Conservation (phyloP, 2,113 vertebrate genomes). For the Brachionichthys hirsutus region DNA sequence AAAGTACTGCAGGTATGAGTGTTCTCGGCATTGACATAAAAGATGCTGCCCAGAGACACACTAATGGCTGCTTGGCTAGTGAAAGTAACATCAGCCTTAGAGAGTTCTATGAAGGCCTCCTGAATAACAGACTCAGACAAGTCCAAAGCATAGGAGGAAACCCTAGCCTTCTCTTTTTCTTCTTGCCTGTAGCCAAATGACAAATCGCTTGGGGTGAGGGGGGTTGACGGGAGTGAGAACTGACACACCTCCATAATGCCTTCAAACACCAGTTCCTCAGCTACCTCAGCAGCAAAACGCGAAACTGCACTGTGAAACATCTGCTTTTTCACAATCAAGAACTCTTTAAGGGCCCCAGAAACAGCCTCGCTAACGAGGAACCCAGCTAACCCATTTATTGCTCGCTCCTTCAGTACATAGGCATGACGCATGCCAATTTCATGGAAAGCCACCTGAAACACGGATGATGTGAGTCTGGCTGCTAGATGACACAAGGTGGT, state of each 20-base stretch:
- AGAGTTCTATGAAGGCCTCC: conserved; percentile 96
- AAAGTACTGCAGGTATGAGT: conserved; percentile 77
- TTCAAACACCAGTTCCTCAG: conserved; percentile 96
- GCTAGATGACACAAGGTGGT: conserved; percentile 92
- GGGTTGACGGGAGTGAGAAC: conserved; percentile 90
- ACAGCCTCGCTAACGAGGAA: conserved; percentile 92
- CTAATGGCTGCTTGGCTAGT: conserved; percentile 93
- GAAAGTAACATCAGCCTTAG: conserved; percentile 90
- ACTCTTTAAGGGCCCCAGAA: conserved; percentile 88
- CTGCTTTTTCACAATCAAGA: conserved; percentile 90
- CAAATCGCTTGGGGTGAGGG: conserved; percentile 75
- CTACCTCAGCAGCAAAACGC: conserved; percentile 89
- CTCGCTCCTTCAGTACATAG: conserved; percentile 86
- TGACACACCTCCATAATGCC: conserved; percentile 99
- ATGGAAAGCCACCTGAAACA: conserved; percentile 97
- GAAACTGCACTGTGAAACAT: conserved; percentile 90
- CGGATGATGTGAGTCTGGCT: conserved; percentile 87
- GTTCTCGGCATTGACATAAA: conserved; percentile 83
- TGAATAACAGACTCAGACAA: conserved; percentile 97
- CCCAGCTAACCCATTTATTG: conserved; percentile 87
- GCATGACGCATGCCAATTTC: conserved; percentile 90
- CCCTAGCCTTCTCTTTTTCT: conserved; percentile 85
- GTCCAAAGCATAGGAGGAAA: conserved; percentile 92
- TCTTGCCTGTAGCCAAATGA: conserved; percentile 70
- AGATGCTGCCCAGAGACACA: conserved; percentile 88